Evolutionary conservation across 2,888 invertebrate genomes (phyloP).

Genomic region (Terebella lapidaria): DNA sequence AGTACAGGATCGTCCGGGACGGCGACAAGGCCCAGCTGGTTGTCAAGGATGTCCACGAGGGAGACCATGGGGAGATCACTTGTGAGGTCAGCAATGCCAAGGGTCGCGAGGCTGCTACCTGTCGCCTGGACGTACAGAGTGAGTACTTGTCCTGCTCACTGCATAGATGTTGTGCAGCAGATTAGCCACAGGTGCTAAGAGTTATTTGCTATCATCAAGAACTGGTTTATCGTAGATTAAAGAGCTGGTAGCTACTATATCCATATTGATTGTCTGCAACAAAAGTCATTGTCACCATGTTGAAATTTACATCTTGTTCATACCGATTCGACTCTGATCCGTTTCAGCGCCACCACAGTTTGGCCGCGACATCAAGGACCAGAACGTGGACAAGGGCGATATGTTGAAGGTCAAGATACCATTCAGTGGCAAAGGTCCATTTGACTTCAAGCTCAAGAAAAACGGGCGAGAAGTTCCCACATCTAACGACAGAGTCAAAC

Average conservation of each 20-base stretch:
- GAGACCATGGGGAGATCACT: conserved; percentile 92
- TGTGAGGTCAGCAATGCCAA: conserved; percentile 92
- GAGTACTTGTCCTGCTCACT: conserved; percentile 9
- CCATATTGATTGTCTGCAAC: too few relatives aligned
- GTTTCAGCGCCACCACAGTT: conserved; percentile 74
- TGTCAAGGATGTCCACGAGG: conserved; percentile 80
- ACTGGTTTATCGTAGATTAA: too few relatives aligned
- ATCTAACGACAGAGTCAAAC: conserved; percentile 40
- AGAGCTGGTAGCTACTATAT: too few relatives aligned
- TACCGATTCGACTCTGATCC: too few relatives aligned
- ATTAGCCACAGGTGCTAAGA: too few relatives aligned
- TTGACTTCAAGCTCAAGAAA: conserved; percentile 77
- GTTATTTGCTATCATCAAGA: too few relatives aligned
- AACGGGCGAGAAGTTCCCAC: conserved; percentile 75
- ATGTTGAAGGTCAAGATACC: conserved; percentile 96
- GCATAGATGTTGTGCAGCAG: too few relatives aligned
- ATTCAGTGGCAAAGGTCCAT: conserved; percentile 93
- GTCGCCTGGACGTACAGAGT: conserved; percentile 52
- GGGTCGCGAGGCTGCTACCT: conserved; percentile 83
- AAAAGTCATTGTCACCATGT: too few relatives aligned
- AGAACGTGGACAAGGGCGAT: conserved; percentile 87
- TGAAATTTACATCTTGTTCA: too few relatives aligned
- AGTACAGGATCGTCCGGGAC: conserved; percentile 60
- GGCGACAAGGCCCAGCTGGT: conserved; percentile 79
- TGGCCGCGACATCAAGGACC: conserved; percentile 80